Base-by-base conservation (phyloP, 2,797 vertebrate species). In the Labroides dimidiatus region DNA sequence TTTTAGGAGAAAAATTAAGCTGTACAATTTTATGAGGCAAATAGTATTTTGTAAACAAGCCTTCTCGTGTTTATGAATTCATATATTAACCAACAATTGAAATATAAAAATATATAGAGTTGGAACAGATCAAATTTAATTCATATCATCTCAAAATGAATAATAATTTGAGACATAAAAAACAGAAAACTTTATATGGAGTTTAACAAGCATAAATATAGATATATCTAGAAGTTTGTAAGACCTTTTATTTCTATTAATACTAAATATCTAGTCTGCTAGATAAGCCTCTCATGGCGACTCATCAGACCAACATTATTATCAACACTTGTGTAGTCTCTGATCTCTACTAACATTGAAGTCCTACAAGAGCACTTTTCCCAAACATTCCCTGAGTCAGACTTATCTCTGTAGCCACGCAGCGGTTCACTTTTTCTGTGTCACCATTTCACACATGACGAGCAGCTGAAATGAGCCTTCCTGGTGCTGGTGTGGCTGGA, bases 361-460 rank as follows among this genome's bases (percentile, higher is more conserved):
- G 16, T 3, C 49, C 48, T 21, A 56, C 23, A 50, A 24, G 14
- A 0, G 4, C 55, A 62, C n/a, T 9, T 50, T 27, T 36, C 41
- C 45, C 45, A 39, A 30, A 53, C 53, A 42, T 54, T 78, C 70
- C 61, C 69, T 62, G 72, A 69, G 64, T 41, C 48, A 41, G 44
- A 65, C 50, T 21, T 10, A 16, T 63, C 64, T 75, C 2, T 15
- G 3, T 10, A 6, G 17, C 30, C 45, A 44, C 24, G 3, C 37
- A 48, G 58, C 19, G n/a, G 15, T 64, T 44, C 48, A 53, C 59
- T 21, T 72, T 61, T 21, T 61, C 55, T 57, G 12, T 54, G 45
- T 92, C 76, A 87, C 65, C 51, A 72, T 56, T 93, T 93, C 21
- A 73, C 37, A 71, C 94, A 95, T 0, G 90, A 74, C 0, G 75